A percentile compares a stretch with the other conserved stretches of the same genome.
Conservation (phyloP, 30 jellyfish, hydroid and myxozoan genomes). For the Phacellophora camtschatica region DNA sequence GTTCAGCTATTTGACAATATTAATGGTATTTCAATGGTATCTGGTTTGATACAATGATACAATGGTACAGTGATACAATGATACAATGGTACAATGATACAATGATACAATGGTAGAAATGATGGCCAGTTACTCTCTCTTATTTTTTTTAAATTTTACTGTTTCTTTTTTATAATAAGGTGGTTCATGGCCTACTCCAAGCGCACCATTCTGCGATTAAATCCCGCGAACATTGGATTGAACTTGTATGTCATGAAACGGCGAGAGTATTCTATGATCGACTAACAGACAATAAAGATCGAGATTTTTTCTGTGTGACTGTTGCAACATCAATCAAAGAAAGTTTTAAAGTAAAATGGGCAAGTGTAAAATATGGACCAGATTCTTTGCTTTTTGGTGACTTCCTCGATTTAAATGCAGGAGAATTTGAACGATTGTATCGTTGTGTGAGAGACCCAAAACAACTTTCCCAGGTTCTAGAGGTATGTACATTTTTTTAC, state of each 20-base stretch:
- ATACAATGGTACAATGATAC: no score
- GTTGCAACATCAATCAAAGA: slow-evolving; percentile 52
- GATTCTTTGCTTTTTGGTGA: slow-evolving; percentile 81
- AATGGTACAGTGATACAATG: no score
- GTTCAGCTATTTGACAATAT: no score
- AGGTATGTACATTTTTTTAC: no score
- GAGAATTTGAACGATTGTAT: slow-evolving; percentile 51
- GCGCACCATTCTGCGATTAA: slow-evolving; percentile 69
- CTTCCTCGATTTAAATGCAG: slow-evolving; percentile 63
- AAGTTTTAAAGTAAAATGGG: slow-evolving; percentile 73
- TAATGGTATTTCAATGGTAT: no score
- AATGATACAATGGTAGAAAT: no score
- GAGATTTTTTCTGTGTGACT: slow-evolving; percentile 37
- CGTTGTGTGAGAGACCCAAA: slow-evolving; percentile 65
- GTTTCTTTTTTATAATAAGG: slow-evolving; percentile 39
- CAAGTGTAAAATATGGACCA: slow-evolving; percentile 32
- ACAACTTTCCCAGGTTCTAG: slow-evolving; percentile 64
- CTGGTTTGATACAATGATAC: no score
- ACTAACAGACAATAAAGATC: slow-evolving; percentile 63
- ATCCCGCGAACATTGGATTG: slow-evolving; percentile 74
- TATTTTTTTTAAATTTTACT: no score
- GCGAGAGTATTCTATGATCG: slow-evolving; percentile 83
- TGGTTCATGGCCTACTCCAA: slow-evolving; percentile 64
- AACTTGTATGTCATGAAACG: slow-evolving; percentile 71
- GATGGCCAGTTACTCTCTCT: no score